Evolutionary conservation across 2,888 invertebrate species (phyloP).

Genomic region (Drosophila mettleri): DNA sequence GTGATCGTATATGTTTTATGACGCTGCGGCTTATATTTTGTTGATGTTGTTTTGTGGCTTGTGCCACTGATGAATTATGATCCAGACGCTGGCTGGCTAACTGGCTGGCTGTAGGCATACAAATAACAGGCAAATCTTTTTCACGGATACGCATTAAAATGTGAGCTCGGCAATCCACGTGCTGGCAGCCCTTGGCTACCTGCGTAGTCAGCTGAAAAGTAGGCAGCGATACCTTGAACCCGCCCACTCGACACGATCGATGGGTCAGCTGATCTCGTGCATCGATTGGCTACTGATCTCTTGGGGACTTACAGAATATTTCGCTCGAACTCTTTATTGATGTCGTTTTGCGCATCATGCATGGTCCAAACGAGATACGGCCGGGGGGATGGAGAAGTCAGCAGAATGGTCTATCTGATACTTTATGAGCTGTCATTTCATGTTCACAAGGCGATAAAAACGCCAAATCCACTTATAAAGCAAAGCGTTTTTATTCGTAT

Average conservation of each 20-base stretch:
- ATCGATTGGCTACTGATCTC: slow-evolving; percentile 15
- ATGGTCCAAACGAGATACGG: background rate
- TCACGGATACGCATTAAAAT: slow-evolving; percentile 34
- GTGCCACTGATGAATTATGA: slow-evolving; percentile 70
- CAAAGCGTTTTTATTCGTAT: slow-evolving; percentile 19
- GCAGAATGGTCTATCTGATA: slow-evolving; percentile 28
- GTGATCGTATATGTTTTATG: slow-evolving; percentile 62
- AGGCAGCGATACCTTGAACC: slow-evolving; percentile 7
- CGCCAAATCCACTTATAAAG: slow-evolving; percentile 18
- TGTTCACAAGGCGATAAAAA: slow-evolving; percentile 38
- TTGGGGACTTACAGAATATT: slow-evolving; percentile 21
- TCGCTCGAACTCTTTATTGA: background rate
- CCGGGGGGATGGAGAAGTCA: background rate
- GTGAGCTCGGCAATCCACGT: slow-evolving; percentile 20
- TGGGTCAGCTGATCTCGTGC: slow-evolving; percentile 10
- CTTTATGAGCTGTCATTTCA: slow-evolving; percentile 52
- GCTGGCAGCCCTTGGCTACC: background rate
- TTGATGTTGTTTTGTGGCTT: slow-evolving; percentile 60
- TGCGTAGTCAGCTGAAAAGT: slow-evolving; percentile 16
- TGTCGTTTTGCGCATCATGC: slow-evolving; percentile 3
- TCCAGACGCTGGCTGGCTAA: slow-evolving; percentile 16
- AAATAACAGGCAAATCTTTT: slow-evolving; percentile 22
- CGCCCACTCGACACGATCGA: background rate
- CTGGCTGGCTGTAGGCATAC: slow-evolving; percentile 7
- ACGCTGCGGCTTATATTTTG: slow-evolving; percentile 56